A percentile compares a stretch with the other conserved stretches of the same genome.
phyloP scores from a whole-genome alignment of 2,888 invertebrate species.

The Abscondita cerata region DNA sequence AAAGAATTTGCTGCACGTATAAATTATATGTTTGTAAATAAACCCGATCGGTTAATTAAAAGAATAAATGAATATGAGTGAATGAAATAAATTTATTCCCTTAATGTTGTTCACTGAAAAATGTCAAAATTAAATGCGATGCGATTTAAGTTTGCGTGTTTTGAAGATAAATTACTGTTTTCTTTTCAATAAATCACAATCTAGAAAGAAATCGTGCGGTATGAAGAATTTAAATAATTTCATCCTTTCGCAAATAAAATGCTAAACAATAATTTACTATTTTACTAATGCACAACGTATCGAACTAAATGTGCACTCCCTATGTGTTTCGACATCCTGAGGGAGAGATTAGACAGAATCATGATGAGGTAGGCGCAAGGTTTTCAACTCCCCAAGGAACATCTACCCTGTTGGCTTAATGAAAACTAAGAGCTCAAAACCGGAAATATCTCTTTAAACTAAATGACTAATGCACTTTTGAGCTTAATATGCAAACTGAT shows the following conservation, averaged over 20 bases:
- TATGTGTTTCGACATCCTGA: slow-evolving; percentile 18
- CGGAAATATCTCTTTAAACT: slow-evolving; percentile 18
- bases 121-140: too few relatives aligned
- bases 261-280: not conserved
- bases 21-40: too few relatives aligned
- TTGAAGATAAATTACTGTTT: too few relatives aligned
- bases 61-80: too few relatives aligned
- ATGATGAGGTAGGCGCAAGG: slow-evolving; percentile 22
- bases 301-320: slow-evolving; percentile 20
- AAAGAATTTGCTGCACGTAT: too few relatives aligned
- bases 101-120: too few relatives aligned
- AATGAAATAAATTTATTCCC: too few relatives aligned
- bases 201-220: not conserved
- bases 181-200: too few relatives aligned
- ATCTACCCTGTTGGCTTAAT: slow-evolving; percentile 15
- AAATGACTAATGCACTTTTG: slow-evolving; percentile 24
- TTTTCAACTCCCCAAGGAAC: slow-evolving; percentile 13
- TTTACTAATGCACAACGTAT: slow-evolving; percentile 14
- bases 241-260: not conserved
- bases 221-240: not conserved
- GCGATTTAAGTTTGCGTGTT: too few relatives aligned
- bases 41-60: too few relatives aligned
- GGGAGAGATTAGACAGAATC: slow-evolving; percentile 32
- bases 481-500: slow-evolving; percentile 10
- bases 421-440: slow-evolving; percentile 29